These are phyloP conservation scores for Belonocnema kinseyi DNA, from an alignment of 1,140 invertebrate species.

Conservation along the genomic window DNA sequence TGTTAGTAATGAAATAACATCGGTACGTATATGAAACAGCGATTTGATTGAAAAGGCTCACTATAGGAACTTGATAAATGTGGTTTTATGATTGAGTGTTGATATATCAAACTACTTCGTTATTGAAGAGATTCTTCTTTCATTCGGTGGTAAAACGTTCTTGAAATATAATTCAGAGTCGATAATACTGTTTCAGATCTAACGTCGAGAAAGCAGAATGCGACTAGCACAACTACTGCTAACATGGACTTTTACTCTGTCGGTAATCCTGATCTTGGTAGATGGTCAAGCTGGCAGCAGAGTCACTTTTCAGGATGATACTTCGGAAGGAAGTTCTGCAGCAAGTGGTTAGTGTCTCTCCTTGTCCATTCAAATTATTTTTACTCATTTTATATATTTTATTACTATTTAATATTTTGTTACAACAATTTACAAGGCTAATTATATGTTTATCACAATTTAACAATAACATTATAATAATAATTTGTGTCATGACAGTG, in stretches of 20 bases:
- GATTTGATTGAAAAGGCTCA: too few species aligned
- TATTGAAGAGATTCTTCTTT: not conserved
- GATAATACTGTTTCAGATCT: conserved; percentile 34
- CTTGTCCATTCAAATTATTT: not conserved
- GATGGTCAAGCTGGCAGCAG: conserved; percentile 52
- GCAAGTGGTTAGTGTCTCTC: conserved; percentile 60
- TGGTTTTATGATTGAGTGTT: not conserved
- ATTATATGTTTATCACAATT: not conserved
- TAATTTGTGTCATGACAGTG: too few species aligned
- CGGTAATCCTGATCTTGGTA: conserved; percentile 53
- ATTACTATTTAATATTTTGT: conserved; percentile 2
- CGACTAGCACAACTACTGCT: conserved; percentile 59
- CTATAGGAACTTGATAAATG: too few species aligned
- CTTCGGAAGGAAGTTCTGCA: conserved; percentile 47
- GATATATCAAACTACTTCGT: conserved; percentile 2
- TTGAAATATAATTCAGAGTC: not conserved
- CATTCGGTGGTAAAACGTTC: not conserved
- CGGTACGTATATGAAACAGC: too few species aligned
- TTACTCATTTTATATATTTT: conserved; percentile 13
- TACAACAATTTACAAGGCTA: not conserved
- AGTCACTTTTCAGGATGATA: conserved; percentile 64
- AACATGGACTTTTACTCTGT: conserved; percentile 58
- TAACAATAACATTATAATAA: too few species aligned
- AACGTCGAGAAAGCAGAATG: conserved; percentile 57
- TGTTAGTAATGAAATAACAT: too few species aligned